A percentile compares a stretch with the other conserved stretches of the same genome.
Evolutionary conservation across 2,113 vertebrate genomes (phyloP).

Genomic region (Macquaria ambigua): DNA sequence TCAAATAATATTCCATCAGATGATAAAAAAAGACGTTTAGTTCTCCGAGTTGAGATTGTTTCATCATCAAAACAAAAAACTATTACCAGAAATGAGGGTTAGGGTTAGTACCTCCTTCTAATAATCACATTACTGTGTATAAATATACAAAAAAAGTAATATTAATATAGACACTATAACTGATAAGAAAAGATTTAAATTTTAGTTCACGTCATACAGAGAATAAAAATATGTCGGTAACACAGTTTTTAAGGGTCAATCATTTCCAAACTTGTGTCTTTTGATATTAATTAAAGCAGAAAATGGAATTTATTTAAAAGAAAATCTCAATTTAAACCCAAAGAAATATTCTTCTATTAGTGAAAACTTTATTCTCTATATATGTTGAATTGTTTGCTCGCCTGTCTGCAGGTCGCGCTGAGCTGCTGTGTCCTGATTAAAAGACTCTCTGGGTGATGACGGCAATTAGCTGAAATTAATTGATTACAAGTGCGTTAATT

Average conservation of each 20-base stretch:
- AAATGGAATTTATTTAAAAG: neutral
- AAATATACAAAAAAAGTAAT: neutral
- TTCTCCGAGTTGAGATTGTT: neutral
- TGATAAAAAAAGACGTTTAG: neutral
- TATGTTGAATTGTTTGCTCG: neutral
- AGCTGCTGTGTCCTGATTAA: constrained; percentile 11
- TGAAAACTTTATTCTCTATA: neutral
- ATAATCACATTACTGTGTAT: neutral
- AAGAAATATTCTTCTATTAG: neutral
- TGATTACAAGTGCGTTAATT: constrained; percentile 6
- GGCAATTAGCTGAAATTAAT: neutral
- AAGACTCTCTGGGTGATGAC: neutral
- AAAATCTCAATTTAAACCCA: neutral
- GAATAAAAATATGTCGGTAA: too few relatives aligned
- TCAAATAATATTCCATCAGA: neutral
- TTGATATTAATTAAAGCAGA: neutral
- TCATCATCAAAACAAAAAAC: neutral
- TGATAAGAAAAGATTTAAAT: neutral
- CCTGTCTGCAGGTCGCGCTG: neutral
- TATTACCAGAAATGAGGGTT: neutral
- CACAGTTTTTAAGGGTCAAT: neutral
- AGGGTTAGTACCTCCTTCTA: neutral
- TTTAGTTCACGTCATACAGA: too few relatives aligned
- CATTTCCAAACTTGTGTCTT: neutral
- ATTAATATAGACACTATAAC: neutral